Evolutionary conservation across 1,140 invertebrate species (phyloP), one percentile per base, ranked within the genome.

Genomic region (Gryllus bimaculatus): DNA sequence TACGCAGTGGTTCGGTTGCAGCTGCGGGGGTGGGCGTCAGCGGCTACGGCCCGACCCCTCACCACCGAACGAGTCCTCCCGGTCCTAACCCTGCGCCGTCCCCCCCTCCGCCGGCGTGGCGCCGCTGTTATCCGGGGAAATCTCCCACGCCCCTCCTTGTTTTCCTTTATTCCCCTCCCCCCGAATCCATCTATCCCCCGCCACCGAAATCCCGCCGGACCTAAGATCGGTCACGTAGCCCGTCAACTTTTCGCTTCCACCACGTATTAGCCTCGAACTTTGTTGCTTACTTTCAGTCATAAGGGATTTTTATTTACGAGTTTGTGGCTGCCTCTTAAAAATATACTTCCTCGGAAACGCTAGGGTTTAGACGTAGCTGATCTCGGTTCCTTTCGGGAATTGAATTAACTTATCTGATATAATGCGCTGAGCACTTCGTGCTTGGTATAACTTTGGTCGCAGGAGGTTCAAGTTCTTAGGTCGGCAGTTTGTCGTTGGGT

Each of bases 361-460:
- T 13, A 18, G 54, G 54, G 18, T 66, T 66, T 66, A 66, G 54
- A 66, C 54, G 54, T 66, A 13, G 54, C 54, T 66, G 54, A 66
- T 66, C 54, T 66, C 7, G 54, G 54, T 66, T 18, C 18, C 54
- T 66, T 66, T 66, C 10, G 54, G 54, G 54, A 66, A 66, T 66
- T 66, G 54, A 66, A 66, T 66, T 66, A 66, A 66, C 54, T 66
- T 66, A 66, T 66, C 54, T 66, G 54, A 66, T 66, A 66, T 66
- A 66, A 66, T 66, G 18, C 54, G 18, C 10, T 66, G 54, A 13
- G 54, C 54, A 66, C 54, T 66, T 66, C 54, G 54, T 66, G 54
- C 18, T 66, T 66, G 54, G 18, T 66, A 66, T 66, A 66, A 66
- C 54, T 66, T 66, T 18, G 54, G 54, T 18, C 54, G 18, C 54